Conservation (phyloP, 1,140 invertebrate species). For the Camponotus vicinus region DNA sequence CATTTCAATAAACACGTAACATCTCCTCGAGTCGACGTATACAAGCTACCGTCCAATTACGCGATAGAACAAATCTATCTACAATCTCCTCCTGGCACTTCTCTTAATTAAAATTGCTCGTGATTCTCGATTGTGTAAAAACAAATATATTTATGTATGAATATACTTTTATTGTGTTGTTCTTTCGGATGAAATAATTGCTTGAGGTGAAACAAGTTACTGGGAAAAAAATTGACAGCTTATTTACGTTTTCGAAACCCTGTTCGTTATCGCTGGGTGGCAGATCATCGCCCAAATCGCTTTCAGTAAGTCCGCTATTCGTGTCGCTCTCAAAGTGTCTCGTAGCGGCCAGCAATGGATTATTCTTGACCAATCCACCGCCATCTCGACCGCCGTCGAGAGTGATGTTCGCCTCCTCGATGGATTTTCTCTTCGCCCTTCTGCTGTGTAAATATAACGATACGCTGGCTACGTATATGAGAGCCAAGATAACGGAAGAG, state of each 20-base stretch:
- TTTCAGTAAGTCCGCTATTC: slow-evolving; percentile 83
- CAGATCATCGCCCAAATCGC: slow-evolving; percentile 81
- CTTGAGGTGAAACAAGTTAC: too few relatives aligned
- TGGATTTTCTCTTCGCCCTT: slow-evolving; percentile 78
- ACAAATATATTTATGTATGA: not conserved
- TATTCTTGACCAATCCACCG: slow-evolving; percentile 90
- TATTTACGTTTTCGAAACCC: slow-evolving; percentile 80
- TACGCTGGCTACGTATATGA: slow-evolving; percentile 94
- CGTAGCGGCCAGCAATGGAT: slow-evolving; percentile 89
- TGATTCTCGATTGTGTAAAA: not conserved
- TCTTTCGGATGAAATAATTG: not conserved
- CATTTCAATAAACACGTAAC: slow-evolving; percentile 29
- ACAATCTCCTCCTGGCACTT: not conserved
- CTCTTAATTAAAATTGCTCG: not conserved
- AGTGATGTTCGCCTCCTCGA: slow-evolving; percentile 77
- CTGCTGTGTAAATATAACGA: slow-evolving; percentile 92
- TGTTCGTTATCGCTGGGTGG: slow-evolving; percentile 78
- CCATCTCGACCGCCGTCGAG: slow-evolving; percentile 83
- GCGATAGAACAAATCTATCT: slow-evolving; percentile 31
- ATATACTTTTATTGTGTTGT: not conserved
- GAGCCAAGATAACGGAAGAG: slow-evolving; percentile 91
- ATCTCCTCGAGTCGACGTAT: not conserved
- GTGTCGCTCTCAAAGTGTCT: slow-evolving; percentile 88
- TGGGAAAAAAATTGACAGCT: not conserved
- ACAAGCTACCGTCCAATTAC: slow-evolving; percentile 14